Evolutionary conservation across 1,140 invertebrate species (phyloP).

Genomic region (Euwallacea similis): DNA sequence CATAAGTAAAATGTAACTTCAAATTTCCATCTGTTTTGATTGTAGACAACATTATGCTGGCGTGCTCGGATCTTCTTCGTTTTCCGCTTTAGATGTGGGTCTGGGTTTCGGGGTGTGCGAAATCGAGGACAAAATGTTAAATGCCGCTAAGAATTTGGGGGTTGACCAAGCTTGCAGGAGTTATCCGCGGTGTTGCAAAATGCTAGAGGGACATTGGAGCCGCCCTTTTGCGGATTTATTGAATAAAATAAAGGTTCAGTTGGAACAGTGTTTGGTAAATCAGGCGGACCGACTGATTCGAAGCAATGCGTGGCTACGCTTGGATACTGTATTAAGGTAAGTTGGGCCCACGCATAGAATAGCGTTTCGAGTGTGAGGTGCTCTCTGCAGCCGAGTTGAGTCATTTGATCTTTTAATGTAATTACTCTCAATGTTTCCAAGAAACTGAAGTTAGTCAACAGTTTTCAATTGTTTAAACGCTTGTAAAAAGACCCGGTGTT

Average conservation of each 20-base stretch:
- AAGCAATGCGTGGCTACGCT: slow-evolving; percentile 64
- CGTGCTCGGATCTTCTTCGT: slow-evolving; percentile 65
- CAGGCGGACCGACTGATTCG: slow-evolving; percentile 65
- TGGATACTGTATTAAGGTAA: slow-evolving; percentile 60
- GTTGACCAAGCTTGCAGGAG: slow-evolving; percentile 73
- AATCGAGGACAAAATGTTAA: slow-evolving; percentile 67
- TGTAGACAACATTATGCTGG: slow-evolving; percentile 65
- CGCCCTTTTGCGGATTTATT: slow-evolving; percentile 46
- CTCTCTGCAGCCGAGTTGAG: background rate
- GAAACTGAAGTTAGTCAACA: background rate
- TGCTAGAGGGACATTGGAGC: slow-evolving; percentile 47
- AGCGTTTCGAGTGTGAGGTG: background rate
- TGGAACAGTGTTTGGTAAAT: slow-evolving; percentile 65
- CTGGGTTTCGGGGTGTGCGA: slow-evolving; percentile 68
- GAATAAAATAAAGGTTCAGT: slow-evolving; percentile 55
- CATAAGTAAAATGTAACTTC: no score
- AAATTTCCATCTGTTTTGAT: no score
- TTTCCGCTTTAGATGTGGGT: slow-evolving; percentile 65
- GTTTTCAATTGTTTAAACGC: no score
- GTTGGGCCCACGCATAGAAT: background rate
- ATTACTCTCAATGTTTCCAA: background rate
- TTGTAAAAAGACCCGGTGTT: no score
- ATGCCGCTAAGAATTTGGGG: slow-evolving; percentile 63
- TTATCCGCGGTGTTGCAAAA: slow-evolving; percentile 57
- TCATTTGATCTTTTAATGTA: background rate